Evolutionary conservation across 2,888 invertebrate genomes (phyloP).

Genomic region (Macropis europaea): DNA sequence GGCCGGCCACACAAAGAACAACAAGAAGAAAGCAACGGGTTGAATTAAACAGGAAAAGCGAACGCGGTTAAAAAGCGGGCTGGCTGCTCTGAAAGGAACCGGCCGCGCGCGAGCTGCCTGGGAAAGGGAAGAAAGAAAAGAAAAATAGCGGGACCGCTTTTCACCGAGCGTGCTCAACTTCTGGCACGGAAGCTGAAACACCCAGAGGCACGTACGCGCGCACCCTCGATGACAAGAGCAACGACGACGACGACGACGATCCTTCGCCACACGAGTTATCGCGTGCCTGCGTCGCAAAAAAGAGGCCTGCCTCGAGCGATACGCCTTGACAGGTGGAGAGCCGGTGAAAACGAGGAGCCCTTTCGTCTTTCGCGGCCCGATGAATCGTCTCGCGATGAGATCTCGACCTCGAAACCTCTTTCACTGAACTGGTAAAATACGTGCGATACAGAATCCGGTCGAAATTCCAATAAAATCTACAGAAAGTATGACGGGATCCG

Average conservation of each 20-base stretch:
- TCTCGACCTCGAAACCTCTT: too few relatives aligned
- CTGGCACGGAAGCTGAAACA: slow-evolving; percentile 33
- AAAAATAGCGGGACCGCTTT: slow-evolving; percentile 35
- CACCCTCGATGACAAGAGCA: slow-evolving; percentile 14
- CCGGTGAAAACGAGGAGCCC: too few relatives aligned
- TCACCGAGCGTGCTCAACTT: slow-evolving; percentile 40
- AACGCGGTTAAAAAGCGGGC: slow-evolving; percentile 4
- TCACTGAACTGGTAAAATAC: too few relatives aligned
- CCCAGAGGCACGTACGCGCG: slow-evolving; percentile 39
- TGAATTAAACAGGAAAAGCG: not conserved
- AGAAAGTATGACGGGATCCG: too few relatives aligned
- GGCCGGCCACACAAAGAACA: slow-evolving; percentile 11
- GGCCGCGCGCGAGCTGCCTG: not conserved
- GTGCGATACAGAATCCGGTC: too few relatives aligned
- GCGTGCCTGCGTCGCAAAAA: slow-evolving; percentile 19
- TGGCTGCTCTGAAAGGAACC: slow-evolving; percentile 9
- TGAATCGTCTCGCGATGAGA: too few relatives aligned
- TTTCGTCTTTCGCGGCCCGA: too few relatives aligned
- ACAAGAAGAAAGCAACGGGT: slow-evolving; percentile 23
- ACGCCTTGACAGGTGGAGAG: not conserved
- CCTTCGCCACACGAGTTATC: slow-evolving; percentile 21
- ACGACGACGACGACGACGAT: slow-evolving; percentile 21
- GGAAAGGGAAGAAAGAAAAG: not conserved
- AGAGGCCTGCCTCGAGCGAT: not conserved
- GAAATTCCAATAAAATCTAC: too few relatives aligned